Conservation (phyloP, 2,888 invertebrate species). For the Melolontha melolontha region DNA sequence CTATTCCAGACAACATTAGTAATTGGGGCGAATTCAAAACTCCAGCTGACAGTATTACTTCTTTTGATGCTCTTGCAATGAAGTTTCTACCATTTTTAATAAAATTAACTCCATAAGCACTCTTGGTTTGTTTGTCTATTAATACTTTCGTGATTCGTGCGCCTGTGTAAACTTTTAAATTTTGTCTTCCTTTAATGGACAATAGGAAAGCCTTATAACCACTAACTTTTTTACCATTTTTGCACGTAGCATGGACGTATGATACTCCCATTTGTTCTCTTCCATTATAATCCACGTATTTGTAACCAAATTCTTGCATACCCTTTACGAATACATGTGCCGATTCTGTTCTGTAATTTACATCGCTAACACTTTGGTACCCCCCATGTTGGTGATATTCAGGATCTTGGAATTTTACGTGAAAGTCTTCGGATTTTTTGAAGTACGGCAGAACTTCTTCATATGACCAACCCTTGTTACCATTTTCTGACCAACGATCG, state of each 20-base stretch:
- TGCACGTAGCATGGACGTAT: slow-evolving; percentile 66
- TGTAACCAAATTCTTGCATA: slow-evolving; percentile 64
- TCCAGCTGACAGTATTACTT: slow-evolving; percentile 64
- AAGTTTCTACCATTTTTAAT: slow-evolving; percentile 27
- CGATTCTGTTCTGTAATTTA: slow-evolving; percentile 66
- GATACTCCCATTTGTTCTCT: slow-evolving; percentile 62
- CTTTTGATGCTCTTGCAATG: slow-evolving; percentile 64
- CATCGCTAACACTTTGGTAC: slow-evolving; percentile 72
- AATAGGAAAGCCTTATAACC: slow-evolving; percentile 66
- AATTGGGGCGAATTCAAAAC: slow-evolving; percentile 57
- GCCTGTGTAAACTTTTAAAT: slow-evolving; percentile 70
- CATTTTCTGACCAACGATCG: slow-evolving; percentile 75
- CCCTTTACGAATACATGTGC: slow-evolving; percentile 61
- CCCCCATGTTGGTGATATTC: slow-evolving; percentile 73
- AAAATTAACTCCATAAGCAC: slow-evolving; percentile 67
- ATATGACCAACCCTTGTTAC: slow-evolving; percentile 80
- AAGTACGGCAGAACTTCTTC: slow-evolving; percentile 67
- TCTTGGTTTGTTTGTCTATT: slow-evolving; percentile 64
- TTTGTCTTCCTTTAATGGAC: slow-evolving; percentile 68
- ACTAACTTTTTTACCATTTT: slow-evolving; percentile 63
- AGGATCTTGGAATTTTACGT: slow-evolving; percentile 59
- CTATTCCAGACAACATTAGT: slow-evolving; percentile 75
- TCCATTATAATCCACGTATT: slow-evolving; percentile 64
- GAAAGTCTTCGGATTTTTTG: slow-evolving; percentile 64
- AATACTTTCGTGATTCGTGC: slow-evolving; percentile 71